phyloP scores from a whole-genome alignment of 1,140 invertebrate genomes.

The Parapsyche elsis region DNA sequence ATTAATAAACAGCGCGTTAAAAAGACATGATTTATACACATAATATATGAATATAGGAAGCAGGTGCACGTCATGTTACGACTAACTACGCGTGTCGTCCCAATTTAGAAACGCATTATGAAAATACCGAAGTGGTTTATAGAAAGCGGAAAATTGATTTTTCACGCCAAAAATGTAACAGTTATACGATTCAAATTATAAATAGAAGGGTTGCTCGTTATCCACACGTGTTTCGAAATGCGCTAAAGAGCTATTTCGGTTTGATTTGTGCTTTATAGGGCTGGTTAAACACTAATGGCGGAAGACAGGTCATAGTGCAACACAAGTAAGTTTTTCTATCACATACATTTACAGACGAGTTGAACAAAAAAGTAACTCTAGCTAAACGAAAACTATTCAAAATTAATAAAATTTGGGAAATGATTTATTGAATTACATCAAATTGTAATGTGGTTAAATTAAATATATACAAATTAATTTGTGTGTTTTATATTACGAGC shows the following conservation, averaged over 20 bases:
- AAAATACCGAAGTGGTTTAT: background rate
- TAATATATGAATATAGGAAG: background rate
- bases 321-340: background rate
- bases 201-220: background rate
- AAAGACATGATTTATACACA: no score
- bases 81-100: conserved; percentile 7
- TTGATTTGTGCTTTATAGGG: conserved; percentile 1
- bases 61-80: conserved; percentile 1
- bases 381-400: no score
- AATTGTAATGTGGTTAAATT: no score
- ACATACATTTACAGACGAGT: background rate
- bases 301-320: conserved; percentile 20
- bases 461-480: no score
- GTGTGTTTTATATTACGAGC: background rate
- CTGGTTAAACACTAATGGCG: conserved; percentile 26
- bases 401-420: no score
- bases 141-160: conserved; percentile 19
- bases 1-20: no score
- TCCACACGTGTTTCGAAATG: background rate
- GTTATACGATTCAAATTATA: background rate
- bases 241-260: conserved; percentile 11
- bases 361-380: no score
- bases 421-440: no score
- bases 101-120: background rate
- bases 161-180: background rate